These are phyloP conservation scores for Antheraea pernyi DNA, from an alignment of 1,140 invertebrate species.

Conservation along the genomic window DNA sequence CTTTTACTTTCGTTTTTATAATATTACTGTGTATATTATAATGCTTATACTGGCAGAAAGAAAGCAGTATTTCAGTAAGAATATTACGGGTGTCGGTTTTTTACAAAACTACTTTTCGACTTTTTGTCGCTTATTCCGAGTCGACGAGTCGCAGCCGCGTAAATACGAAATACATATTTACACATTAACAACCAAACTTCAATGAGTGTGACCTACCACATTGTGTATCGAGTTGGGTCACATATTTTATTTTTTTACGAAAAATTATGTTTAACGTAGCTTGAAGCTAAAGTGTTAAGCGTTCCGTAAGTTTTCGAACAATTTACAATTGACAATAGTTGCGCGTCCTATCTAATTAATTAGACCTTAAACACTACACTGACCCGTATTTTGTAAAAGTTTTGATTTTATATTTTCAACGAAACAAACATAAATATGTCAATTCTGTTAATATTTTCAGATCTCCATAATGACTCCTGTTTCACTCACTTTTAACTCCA, in stretches of 20 bases:
- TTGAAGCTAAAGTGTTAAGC: neutral
- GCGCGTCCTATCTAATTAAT: neutral
- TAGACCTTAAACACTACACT: neutral
- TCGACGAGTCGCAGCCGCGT: slow-evolving; percentile 28
- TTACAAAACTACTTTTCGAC: slow-evolving; percentile 6
- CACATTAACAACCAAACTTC: slow-evolving; percentile 42
- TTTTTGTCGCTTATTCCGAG: slow-evolving; percentile 11
- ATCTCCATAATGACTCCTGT: too few species aligned
- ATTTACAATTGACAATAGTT: neutral
- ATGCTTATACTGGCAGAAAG: too few species aligned
- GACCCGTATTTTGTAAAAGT: neutral
- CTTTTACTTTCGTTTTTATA: too few species aligned
- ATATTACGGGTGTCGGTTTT: neutral
- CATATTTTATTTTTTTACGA: slow-evolving; percentile 23
- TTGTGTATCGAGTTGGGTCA: slow-evolving; percentile 41
- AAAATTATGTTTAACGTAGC: slow-evolving; percentile 16
- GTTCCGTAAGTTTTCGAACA: slow-evolving; percentile 18
- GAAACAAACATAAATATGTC: too few species aligned
- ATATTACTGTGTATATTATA: too few species aligned
- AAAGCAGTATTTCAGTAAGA: neutral
- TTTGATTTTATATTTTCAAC: neutral
- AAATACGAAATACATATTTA: slow-evolving; percentile 43
- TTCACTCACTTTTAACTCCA: too few species aligned
- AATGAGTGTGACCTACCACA: slow-evolving; percentile 48
- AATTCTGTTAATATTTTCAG: too few species aligned